These are phyloP conservation scores for Dendrolimus punctatus DNA, from an alignment of 1,140 invertebrate species.

Conservation along the genomic window DNA sequence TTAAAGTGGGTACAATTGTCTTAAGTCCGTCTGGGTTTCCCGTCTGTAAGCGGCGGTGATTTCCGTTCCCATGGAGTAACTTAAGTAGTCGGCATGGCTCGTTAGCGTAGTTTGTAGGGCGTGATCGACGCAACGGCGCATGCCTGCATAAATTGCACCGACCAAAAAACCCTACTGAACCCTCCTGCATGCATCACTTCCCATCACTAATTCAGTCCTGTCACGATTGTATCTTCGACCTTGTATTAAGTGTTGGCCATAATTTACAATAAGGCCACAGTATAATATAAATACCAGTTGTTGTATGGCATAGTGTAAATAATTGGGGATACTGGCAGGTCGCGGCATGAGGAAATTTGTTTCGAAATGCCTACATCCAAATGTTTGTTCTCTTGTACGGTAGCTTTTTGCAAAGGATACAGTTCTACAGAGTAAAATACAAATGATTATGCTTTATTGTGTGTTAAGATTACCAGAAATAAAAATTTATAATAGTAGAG, in stretches of 20 bases:
- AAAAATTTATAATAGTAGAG: too few relatives aligned
- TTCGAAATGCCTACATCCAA: too few relatives aligned
- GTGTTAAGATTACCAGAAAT: too few relatives aligned
- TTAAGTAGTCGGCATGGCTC: constrained; percentile 37
- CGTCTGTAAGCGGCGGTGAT: constrained; percentile 32
- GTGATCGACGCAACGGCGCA: constrained; percentile 62
- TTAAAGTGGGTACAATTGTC: constrained; percentile 18
- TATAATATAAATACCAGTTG: too few relatives aligned
- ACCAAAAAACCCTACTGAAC: constrained; percentile 21
- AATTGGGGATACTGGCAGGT: too few relatives aligned
- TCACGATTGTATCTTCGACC: constrained; percentile 35
- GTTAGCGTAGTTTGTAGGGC: constrained; percentile 62
- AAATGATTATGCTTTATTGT: too few relatives aligned
- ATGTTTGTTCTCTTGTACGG: too few relatives aligned
- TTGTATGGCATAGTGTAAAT: too few relatives aligned
- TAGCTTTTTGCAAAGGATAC: too few relatives aligned
- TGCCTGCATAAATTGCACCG: constrained; percentile 64
- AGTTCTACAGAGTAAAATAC: too few relatives aligned
- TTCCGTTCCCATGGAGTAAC: constrained; percentile 50
- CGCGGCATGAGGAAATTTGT: too few relatives aligned
- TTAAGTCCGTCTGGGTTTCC: constrained; percentile 26
- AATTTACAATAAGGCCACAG: too few relatives aligned
- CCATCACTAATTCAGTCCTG: constrained; percentile 28
- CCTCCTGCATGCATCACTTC: constrained; percentile 30
- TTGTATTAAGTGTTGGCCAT: constrained; percentile 34